Conservation (phyloP, 2,888 invertebrate genomes). For the Shargacucullia verbasci region DNA sequence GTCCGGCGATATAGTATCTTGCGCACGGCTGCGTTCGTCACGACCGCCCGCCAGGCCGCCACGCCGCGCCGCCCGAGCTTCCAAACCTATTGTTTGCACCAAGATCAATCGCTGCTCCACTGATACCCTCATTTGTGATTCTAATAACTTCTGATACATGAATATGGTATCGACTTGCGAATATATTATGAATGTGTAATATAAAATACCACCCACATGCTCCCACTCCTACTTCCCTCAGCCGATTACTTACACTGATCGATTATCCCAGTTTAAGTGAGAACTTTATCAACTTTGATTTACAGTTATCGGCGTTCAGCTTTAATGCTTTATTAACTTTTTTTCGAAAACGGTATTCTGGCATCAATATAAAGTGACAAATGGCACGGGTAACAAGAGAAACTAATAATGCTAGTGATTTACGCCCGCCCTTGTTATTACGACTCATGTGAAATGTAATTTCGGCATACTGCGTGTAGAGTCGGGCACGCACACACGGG, state of each 20-base stretch:
- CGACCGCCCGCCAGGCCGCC: slow-evolving; percentile 25
- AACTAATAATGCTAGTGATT: slow-evolving; percentile 89
- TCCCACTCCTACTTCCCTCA: slow-evolving; percentile 14
- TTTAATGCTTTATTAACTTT: slow-evolving; percentile 54
- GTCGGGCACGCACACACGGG: slow-evolving; percentile 72
- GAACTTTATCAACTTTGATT: slow-evolving; percentile 50
- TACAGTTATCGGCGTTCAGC: slow-evolving; percentile 42
- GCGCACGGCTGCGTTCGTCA: slow-evolving; percentile 56
- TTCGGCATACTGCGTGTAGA: slow-evolving; percentile 84
- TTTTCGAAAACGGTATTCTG: slow-evolving; percentile 63
- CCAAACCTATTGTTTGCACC: slow-evolving; percentile 30
- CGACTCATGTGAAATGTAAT: slow-evolving; percentile 89
- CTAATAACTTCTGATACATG: slow-evolving; percentile 29
- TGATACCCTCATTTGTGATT: slow-evolving; percentile 36
- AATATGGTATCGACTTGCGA: neutral
- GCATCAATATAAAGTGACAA: slow-evolving; percentile 84
- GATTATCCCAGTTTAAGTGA: slow-evolving; percentile 37
- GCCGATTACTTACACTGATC: slow-evolving; percentile 37
- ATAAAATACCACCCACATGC: slow-evolving; percentile 30
- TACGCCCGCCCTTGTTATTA: slow-evolving; percentile 89
- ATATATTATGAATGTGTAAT: slow-evolving; percentile 2
- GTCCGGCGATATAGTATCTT: slow-evolving; percentile 80
- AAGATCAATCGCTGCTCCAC: slow-evolving; percentile 34
- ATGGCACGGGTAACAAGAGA: slow-evolving; percentile 83
- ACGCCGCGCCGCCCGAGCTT: neutral